Base-by-base conservation (phyloP, 2,888 invertebrate species). In the Cosmia pyralina region DNA sequence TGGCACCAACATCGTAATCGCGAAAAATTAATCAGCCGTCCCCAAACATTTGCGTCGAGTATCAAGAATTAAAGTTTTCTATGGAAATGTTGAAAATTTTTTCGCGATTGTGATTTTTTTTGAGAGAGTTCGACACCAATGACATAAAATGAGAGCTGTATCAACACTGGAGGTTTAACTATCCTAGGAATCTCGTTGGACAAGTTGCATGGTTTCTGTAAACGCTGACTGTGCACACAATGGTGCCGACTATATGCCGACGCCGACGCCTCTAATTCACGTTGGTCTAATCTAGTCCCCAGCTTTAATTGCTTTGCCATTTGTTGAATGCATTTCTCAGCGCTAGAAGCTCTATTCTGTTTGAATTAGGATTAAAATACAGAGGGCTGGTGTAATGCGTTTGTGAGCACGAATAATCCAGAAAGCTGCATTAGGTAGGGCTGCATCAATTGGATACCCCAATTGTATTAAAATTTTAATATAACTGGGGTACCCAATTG, bases 251-350 rank as follows among this genome's bases (percentile, higher is more conserved):
- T 19, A n/a, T n/a, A 28, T 28, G 44, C 34, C 34, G 15, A 22
- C 62, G 64, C 15, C n/a, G 19, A 17, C 28, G 50, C 58, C 13
- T 52, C 53, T 80, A 55, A 52, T 76, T 77, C 52, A 52, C 69
- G 55, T 69, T 69, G 57, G 68, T 68, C 70, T 46, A 75, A 4
- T 38, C 38, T 68, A 65, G 50, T 60, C 19, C 46, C 19, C 1
- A 17, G 55, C 41, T 41, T 52, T 77, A 81, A 81, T 81, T 81
- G 72, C 64, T 77, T 70, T 60, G 59, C 48, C 60, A 64, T 68
- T 71, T 64, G 67, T 68, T 60, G 63, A 72, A 78, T 72, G 78
- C 68, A 62, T 48, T 71, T 67, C 59, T 50, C 60, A 44, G 58
- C 48, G 19, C 28, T 67, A 8, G 34, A 38, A n/a, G 50, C 59